Percentiles rank a stretch among this genome's conserved stretches.
These are phyloP conservation scores for Diorhabda sublineata DNA, from an alignment of 1,140 invertebrate genomes.

Conservation along the genomic window DNA sequence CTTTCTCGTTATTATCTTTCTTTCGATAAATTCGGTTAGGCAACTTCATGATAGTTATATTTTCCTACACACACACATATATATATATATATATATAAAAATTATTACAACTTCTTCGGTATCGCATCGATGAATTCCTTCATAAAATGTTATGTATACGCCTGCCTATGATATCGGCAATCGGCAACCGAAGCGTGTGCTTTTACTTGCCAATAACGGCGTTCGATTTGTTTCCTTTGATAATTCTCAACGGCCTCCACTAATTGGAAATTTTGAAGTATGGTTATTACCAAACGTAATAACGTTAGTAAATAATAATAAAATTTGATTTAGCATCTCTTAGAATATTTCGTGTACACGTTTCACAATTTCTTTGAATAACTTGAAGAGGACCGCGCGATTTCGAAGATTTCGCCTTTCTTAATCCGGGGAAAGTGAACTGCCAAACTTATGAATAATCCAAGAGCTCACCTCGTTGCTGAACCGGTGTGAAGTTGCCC, in stretches of 20 bases:
- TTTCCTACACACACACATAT: conserved; percentile 6
- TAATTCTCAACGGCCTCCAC: background rate
- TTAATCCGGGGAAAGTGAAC: conserved; percentile 31
- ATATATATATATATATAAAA: background rate
- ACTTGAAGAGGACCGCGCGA: too few relatives aligned
- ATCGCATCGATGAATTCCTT: conserved; percentile 5
- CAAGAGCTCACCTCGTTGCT: conserved; percentile 38
- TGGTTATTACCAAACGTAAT: background rate
- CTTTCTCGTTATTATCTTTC: conserved; percentile 17
- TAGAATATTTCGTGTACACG: too few relatives aligned
- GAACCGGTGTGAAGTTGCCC: conserved; percentile 39
- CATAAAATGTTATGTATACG: conserved; percentile 18
- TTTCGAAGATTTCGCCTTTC: background rate
- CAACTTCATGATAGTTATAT: conserved; percentile 16
- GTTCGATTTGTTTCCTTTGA: background rate
- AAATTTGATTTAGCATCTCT: too few relatives aligned
- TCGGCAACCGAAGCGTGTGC: background rate
- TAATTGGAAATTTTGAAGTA: conserved; percentile 3
- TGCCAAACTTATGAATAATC: conserved; percentile 40
- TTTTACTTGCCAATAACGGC: background rate
- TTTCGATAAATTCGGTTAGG: conserved; percentile 11
- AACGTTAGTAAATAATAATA: too few relatives aligned
- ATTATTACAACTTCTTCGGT: conserved; percentile 17
- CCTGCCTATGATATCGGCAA: conserved; percentile 6
- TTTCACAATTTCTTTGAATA: too few relatives aligned